These are phyloP conservation scores for Himalopsyche kuldschensis DNA, from an alignment of 2,888 invertebrate genomes.

Conservation along the genomic window DNA sequence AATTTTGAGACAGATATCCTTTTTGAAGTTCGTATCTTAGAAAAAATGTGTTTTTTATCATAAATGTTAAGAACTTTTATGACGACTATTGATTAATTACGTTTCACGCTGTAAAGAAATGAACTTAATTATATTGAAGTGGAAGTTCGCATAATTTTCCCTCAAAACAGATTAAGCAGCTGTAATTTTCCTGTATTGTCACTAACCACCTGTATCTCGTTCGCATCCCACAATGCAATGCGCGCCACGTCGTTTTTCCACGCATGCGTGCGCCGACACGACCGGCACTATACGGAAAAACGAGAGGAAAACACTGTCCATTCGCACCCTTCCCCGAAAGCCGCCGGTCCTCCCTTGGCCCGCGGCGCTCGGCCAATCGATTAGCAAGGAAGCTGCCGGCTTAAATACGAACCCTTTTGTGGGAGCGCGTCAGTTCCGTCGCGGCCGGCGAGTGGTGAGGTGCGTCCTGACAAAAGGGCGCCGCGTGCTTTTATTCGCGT, in stretches of 20 bases:
- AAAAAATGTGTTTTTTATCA: no score
- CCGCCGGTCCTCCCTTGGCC: conserved; percentile 2
- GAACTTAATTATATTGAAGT: no score
- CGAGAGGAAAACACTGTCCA: conserved; percentile 23
- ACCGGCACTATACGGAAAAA: neutral
- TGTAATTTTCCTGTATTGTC: conserved; percentile 16
- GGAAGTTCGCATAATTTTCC: no score
- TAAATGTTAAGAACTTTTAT: no score
- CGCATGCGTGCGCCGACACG: conserved; percentile 27
- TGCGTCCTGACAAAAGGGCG: conserved; percentile 14
- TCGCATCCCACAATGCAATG: conserved; percentile 2
- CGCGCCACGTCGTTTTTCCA: neutral
- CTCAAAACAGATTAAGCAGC: neutral
- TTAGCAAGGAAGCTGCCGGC: conserved; percentile 33
- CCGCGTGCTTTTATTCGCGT: conserved; percentile 21
- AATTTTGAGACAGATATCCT: no score
- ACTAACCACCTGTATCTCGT: conserved; percentile 38
- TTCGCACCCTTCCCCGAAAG: neutral
- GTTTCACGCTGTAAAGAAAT: no score
- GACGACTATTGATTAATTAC: no score
- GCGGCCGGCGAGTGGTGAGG: conserved; percentile 31
- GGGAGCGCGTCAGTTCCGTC: conserved; percentile 37
- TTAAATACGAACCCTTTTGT: conserved; percentile 40
- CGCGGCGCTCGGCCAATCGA: conserved; percentile 35
- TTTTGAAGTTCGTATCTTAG: no score